Evolutionary conservation across 2,797 vertebrate species (phyloP).

Genomic region (Emys orbicularis): DNA sequence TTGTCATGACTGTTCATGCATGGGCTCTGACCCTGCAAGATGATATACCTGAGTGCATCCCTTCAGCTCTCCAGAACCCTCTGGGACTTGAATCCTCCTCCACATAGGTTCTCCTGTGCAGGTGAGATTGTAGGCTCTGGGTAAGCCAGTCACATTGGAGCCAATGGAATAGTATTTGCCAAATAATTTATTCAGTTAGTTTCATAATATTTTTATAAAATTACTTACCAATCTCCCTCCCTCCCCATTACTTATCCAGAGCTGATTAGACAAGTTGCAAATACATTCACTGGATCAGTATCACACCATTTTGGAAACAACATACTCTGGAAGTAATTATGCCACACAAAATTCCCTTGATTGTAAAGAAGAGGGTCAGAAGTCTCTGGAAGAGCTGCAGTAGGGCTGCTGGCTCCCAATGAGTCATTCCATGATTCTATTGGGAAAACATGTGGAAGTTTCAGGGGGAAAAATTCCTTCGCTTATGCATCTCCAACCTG

Average conservation of each 20-base stretch:
- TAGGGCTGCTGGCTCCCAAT: neutral
- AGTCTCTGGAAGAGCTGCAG: neutral
- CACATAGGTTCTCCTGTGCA: rapidly evolving
- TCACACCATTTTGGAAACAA: constrained; percentile 7
- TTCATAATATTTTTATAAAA: neutral
- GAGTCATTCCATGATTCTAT: neutral
- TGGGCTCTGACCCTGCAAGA: constrained; percentile 10
- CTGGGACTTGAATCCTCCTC: neutral
- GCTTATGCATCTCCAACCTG: neutral
- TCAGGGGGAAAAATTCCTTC: neutral
- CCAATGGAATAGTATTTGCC: neutral
- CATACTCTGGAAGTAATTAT: neutral
- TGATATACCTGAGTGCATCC: neutral
- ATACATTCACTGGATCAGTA: constrained; percentile 52
- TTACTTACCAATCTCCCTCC: constrained; percentile 31
- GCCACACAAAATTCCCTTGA: rapidly evolving
- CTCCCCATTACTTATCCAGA: neutral
- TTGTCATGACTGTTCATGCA: neutral
- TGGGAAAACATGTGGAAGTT: neutral
- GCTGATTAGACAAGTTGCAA: constrained; percentile 43
- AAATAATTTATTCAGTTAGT: constrained; percentile 24
- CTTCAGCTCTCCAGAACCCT: neutral
- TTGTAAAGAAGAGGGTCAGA: neutral
- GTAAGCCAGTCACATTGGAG: neutral
- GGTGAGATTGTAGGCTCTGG: constrained; percentile 11